Base-by-base conservation (phyloP, 2,888 invertebrate genomes). In the Celastrina argiolus region DNA sequence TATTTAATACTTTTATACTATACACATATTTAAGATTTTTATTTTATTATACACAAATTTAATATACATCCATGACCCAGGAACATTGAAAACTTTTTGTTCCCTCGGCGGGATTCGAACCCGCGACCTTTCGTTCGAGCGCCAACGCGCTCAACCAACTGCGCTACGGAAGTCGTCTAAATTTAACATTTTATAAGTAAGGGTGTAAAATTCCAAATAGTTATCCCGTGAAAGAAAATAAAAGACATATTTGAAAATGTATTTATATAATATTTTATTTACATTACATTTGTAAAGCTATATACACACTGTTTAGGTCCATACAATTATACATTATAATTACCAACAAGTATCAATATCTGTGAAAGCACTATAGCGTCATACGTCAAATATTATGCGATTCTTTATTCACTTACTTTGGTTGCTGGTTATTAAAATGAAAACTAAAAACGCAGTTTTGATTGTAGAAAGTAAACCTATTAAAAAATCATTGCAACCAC, bases 301-400 rank as follows among this genome's bases (percentile, higher is more conserved):
- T 88, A 82, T 87, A 89, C 84, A 78, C 73, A 85, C 80, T 81
- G 72, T 84, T 88, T 89, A 88, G 88, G 88, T 89, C 87, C 88
- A 81, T 87, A 69, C 63, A 69, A 63, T 69, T 68, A 74, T 74
- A 36, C 18, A 36, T 16, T 31, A 31, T 31, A 6, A n/a, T 22
- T 61, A 61, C 61, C 58, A 59, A 59, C 59, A 61, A 61, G 59
- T 18, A 61, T 36, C 18, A 51, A 51, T 36, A 36, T 36, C 36
- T 51, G 45, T 51, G 22, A 51, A 22, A 51, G 22, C 51, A 51
- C 51, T 51, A 51, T 51, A 51, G 51, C 22, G 12, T 51, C 5
- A 5, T 51, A 22, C 5, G 51, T 51, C 5, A 51, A 51, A 26
- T 51, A 51, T 51, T 51, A 51, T 51, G 51, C 51, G 51, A 51